Base-by-base conservation (phyloP, 2,113 vertebrate species). In the Cygnus buccinator region DNA sequence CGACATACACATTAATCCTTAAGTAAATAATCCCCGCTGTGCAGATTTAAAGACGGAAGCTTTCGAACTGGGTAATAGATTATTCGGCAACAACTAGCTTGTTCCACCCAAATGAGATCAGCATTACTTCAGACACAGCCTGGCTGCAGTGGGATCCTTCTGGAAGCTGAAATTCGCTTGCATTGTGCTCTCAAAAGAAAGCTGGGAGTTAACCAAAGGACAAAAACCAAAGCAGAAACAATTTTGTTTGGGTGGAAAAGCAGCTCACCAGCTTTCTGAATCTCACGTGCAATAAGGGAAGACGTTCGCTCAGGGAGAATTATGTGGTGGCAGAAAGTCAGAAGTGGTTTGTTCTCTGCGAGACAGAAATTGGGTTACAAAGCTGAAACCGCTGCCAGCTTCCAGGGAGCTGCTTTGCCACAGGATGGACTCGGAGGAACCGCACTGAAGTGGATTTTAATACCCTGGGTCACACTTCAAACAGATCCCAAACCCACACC, bases 51-150 rank as follows among this genome's bases (percentile, higher is more conserved):
- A 87, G 90, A 73, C 13, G 11, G 94, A 90, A 96, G 90, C 84
- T 85, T 84, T 71, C 71, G 80, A 92, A 46, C 37, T 48, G 81
- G 43, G 73, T 29, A 90, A 84, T 9, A 91, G 90, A 90, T 87
- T 90, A 89, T 75, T 87, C 87, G 23, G 89, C 84, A 85, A 33
- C 66, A 65, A 76, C 73, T 11, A 73, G 85, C 66, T 89, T 90
- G 84, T 95, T 93, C 95, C 95, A 94, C 86, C 92, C 95, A 87
- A 91, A 92, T 84, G 95, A 96, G 90, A 95, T 93, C 86, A 96
- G 95, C 22, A 3, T 39, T 63, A 55, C 57, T 54, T 58, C 6
- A 2, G 76, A 85, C 48, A 48, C 37, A 87, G 88, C 21, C 86
- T 0, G 31, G 62, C 58, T 90, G 66, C 80, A 87, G 83, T 22